Percentiles rank a stretch among this genome's conserved stretches.
These are phyloP conservation scores for Rambutsinella grinnellia DNA, from an alignment of 2,888 invertebrate species.

Conservation along the genomic window DNA sequence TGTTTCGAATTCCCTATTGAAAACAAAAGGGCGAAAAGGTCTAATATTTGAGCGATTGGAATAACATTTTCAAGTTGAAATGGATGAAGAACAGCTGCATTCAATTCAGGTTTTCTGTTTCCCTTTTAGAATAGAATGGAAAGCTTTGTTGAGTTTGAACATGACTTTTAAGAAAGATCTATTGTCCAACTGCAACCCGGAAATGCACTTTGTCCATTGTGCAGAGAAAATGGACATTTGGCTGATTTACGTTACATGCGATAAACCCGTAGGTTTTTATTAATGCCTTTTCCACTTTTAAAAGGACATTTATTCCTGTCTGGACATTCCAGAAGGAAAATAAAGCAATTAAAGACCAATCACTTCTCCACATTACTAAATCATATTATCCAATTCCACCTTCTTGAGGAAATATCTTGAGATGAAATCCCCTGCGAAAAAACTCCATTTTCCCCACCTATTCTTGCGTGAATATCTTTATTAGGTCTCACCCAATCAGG, in stretches of 20 bases:
- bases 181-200: constrained; percentile 40
- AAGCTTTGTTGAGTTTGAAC: constrained; percentile 36
- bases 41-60: constrained; percentile 22
- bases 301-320: too few relatives aligned
- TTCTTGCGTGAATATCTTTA: constrained; percentile 9
- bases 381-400: too few relatives aligned
- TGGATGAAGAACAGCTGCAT: constrained; percentile 62
- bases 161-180: constrained; percentile 49
- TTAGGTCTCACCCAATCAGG: too few relatives aligned
- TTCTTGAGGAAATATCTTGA: neutral
- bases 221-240: constrained; percentile 57
- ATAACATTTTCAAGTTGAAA: constrained; percentile 53
- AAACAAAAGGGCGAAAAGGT: constrained; percentile 20
- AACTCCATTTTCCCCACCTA: constrained; percentile 10
- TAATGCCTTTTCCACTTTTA: too few relatives aligned
- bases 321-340: too few relatives aligned
- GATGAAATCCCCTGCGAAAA: constrained; percentile 20
- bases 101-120: constrained; percentile 33
- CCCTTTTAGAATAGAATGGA: constrained; percentile 22
- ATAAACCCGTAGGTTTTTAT: too few relatives aligned
- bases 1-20: constrained; percentile 25
- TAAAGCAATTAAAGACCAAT: too few relatives aligned
- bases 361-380: too few relatives aligned
- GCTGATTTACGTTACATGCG: too few relatives aligned
- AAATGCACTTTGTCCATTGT: constrained; percentile 33